Base-by-base conservation (phyloP, 2,797 vertebrate genomes). In the Gephyroberyx darwinii region DNA sequence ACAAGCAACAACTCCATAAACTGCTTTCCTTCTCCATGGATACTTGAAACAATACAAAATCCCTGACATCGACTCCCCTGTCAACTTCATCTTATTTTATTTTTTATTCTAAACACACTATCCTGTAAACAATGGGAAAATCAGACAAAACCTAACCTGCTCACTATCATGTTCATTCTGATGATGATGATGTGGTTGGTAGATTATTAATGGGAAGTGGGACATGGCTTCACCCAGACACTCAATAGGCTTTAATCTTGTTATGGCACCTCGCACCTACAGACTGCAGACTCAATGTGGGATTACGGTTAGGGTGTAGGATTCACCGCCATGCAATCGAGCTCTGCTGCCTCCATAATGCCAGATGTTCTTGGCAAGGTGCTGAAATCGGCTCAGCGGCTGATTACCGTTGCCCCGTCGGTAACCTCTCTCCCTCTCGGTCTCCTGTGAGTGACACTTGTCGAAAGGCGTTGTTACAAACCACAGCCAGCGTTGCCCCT, bases 241-340 rank as follows among this genome's bases (percentile, higher is more conserved):
- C 39, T 77, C 67, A 31, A 71, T 54, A 45, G 57, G 52, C 54
- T 70, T 70, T 90, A 84, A 87, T 90, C 84, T 81, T 71, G 76
- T 88, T 86, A 86, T 5, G 7, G 31, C 43, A 17, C 47, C 67
- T 73, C 70, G 48, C 78, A 74, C 79, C 71, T 51, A 56, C 63
- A 81, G 56, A 69, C 56, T 33, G 26, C 6, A 58, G 54, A 65
- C 59, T 81, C 57, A 50, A 30, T 65, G 30, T 12, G 31, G 69
- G 89, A 87, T 91, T 86, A 88, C 65, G 35, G 52, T 82, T 67
- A 67, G 65, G 35, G 74, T 83, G 31, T 17, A 61, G 30, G 76
- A 76, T 74, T 69, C 75, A 68, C 69, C 72, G 74, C 52, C 0
- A 33, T 69, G 65, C 71, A 67, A 9, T 82, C 82, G 12, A 47